A percentile compares a stretch with the other conserved stretches of the same genome.
phyloP scores from a whole-genome alignment of 2,797 vertebrate genomes.

The Cephalopachus bancanus region DNA sequence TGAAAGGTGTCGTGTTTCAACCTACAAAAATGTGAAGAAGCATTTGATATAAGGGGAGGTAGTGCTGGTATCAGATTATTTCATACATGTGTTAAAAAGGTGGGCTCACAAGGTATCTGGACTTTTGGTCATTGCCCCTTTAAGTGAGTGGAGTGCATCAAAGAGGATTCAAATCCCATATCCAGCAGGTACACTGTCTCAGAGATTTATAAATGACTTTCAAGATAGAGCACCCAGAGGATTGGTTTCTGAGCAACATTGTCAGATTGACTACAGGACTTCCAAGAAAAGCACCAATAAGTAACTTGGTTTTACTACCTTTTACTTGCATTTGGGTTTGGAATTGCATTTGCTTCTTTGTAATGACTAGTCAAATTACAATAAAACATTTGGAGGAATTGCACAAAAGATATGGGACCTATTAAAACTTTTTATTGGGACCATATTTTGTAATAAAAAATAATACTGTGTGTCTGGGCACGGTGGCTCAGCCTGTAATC shows the following conservation, averaged over 20 bases:
- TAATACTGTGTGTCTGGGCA: background rate
- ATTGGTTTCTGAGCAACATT: background rate
- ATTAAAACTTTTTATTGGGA: background rate
- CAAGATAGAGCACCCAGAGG: background rate
- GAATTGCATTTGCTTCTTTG: background rate
- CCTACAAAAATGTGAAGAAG: background rate
- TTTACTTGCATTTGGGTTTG: background rate
- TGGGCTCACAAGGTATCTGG: background rate
- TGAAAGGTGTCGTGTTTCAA: background rate
- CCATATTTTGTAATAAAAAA: background rate
- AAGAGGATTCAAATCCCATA: background rate
- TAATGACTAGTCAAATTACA: background rate
- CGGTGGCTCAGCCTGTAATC: too few species aligned
- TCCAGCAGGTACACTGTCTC: background rate
- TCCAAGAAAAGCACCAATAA: background rate
- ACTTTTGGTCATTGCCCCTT: background rate
- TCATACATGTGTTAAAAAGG: background rate
- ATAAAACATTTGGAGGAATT: background rate
- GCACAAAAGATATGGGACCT: background rate
- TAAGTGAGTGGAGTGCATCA: background rate
- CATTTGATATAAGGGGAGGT: background rate
- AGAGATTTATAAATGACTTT: background rate
- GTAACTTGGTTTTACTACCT: conserved; percentile 7
- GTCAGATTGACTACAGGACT: background rate
- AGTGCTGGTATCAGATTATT: background rate